phyloP scores from a whole-genome alignment of 2,888 invertebrate genomes.

The Prostheceraeus crozeri region DNA sequence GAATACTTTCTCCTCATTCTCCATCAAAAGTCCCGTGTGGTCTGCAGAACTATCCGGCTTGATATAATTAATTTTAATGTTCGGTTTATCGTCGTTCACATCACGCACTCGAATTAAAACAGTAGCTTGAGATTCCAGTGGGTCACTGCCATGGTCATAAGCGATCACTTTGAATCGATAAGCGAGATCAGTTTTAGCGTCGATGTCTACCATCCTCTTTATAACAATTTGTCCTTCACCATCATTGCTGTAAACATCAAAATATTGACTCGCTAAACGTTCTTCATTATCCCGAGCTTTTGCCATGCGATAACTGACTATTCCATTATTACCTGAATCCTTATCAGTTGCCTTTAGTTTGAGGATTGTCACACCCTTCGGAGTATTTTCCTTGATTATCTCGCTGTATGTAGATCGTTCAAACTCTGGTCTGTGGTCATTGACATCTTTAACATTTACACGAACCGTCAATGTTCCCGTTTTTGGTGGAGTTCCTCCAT shows the following conservation, averaged over 20 bases:
- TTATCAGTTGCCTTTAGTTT: neutral
- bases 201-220: constrained; percentile 14
- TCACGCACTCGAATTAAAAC: constrained; percentile 15
- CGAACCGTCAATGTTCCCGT: constrained; percentile 23
- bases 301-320: constrained; percentile 6
- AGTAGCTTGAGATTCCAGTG: constrained; percentile 23
- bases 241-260: constrained; percentile 9
- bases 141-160: constrained; percentile 29
- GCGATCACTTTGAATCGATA: constrained; percentile 26
- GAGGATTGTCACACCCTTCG: constrained; percentile 15
- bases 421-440: constrained; percentile 30
- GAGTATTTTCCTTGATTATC: constrained; percentile 16
- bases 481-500: constrained; percentile 26
- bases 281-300: constrained; percentile 12
- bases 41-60: neutral
- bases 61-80: constrained; percentile 29
- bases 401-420: neutral
- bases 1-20: constrained; percentile 30
- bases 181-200: too few species aligned
- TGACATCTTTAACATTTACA: constrained; percentile 20
- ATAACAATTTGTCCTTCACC: neutral
- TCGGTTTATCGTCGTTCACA: constrained; percentile 35
- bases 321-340: constrained; percentile 26
- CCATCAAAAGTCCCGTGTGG: constrained; percentile 18
- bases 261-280: constrained; percentile 21